Base-by-base conservation (phyloP, 2,888 invertebrate genomes). In the Hydrotaea cyrtoneurina region DNA sequence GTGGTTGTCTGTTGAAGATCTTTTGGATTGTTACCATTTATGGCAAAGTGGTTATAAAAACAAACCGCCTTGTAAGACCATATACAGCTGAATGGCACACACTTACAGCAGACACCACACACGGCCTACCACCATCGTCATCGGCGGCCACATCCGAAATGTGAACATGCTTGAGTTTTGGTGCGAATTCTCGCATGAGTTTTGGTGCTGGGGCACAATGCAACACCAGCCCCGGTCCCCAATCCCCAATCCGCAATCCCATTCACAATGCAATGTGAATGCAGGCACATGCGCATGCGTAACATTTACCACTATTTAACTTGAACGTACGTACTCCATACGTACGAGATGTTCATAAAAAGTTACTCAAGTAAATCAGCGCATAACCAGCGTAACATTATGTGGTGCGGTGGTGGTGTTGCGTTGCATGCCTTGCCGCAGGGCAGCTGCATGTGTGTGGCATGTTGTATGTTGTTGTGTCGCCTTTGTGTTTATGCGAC, bases 351-450 rank as follows among this genome's bases (percentile, higher is more conserved):
- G 11, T 19, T 8, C 17, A 80, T 50, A 76, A 64, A 77, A 82
- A 85, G 82, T 85, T 85, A 85, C 79, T 82, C 85, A 85, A 85
- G 85, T 79, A 85, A 85, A 85, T 85, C 85, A 85, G 85, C 85
- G 82, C 85, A 85, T 85, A 85, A 85, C 81, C 71, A 74, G 74
- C 81, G 76, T 69, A 73, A 79, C 79, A 76, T 69, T 64, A 73
- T 59, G 17, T 50, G 17, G 17, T 64, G 7, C 13, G 21, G 55
- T 74, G 53, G n/a, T 73, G 43, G 74, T 36, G 62, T 23, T 13
- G 31, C 31, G 31, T 62, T 31, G 43, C 17, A 43, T 71, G 36
- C 31, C 31, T n/a, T 10, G 10, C 36, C 59, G 26, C 43, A 73
- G 36, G 55, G 15, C 57, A 23, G 62, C 13, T 46, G 17, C 53